Evolutionary conservation across 2,113 vertebrate species (phyloP), one percentile per base, ranked within the genome.

Genomic region (Periophthalmus modestus): DNA sequence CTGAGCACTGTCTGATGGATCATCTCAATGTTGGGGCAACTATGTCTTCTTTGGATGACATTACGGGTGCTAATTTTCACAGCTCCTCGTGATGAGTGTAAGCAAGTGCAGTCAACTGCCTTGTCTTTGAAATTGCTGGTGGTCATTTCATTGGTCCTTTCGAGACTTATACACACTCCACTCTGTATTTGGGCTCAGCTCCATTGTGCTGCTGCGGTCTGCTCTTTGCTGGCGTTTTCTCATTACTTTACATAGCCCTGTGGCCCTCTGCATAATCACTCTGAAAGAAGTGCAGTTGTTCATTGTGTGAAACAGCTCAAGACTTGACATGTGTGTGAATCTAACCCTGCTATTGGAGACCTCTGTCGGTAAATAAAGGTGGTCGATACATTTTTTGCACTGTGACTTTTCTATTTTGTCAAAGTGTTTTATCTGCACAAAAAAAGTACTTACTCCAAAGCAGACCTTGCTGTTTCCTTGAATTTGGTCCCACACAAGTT

Each of bases 281-380:
- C 92, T 93, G 93, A 94, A 93, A 93, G 90, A 92, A 94, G 93
- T 92, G 85, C 89, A 82, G 89, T 85, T 85, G 85, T 92, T 89
- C 87, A 81, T 85, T 85, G 78, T 89, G 85, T 90, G 90, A 90
- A 91, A 87, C 87, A 87, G 80, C 85, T 79, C 80, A 82, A 83
- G 87, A 92, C 87, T 92, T 71, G 87, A 80, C 85, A 88, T 73
- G 86, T 92, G 93, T 93, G 92, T 94, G 94, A 94, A 87, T 90
- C 91, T 71, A 90, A 88, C 92, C 93, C 94, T 94, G 94, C 93
- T 93, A 92, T 93, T 91, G 76, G 87, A 88, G 89, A 90, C 91
- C 92, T 93, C 92, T 93, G 90, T 93, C 91, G 88, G 90, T 93
- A 92, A 94, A 94, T 93, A 92, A 94, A 94, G 92, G 81, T 91